Evolutionary conservation across 2,888 invertebrate genomes (phyloP).

Genomic region (Sacculina carcini): DNA sequence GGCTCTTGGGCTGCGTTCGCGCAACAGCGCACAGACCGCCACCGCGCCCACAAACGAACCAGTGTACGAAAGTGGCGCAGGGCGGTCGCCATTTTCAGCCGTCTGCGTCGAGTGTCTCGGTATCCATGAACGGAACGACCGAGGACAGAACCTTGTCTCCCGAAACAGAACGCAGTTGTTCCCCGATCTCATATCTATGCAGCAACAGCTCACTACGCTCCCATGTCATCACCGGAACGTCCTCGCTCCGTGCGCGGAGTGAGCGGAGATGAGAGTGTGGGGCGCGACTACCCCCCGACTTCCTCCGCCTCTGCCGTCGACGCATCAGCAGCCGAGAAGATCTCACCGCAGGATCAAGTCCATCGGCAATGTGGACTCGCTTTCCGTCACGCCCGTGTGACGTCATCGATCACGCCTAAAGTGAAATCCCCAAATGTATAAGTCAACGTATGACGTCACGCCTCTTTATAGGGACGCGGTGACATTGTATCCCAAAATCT

Average conservation of each 20-base stretch:
- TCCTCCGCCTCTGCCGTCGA: slow-evolving; percentile 20
- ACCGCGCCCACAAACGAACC: background rate
- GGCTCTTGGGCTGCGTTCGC: slow-evolving; percentile 31
- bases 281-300: slow-evolving; percentile 7
- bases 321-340: slow-evolving; percentile 21
- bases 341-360: slow-evolving; percentile 34
- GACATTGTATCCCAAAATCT: too few relatives aligned
- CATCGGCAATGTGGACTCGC: slow-evolving; percentile 43
- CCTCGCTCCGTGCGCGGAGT: background rate
- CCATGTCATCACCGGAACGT: background rate
- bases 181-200: background rate
- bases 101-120: background rate
- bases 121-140: background rate
- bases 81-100: background rate
- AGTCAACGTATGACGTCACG: too few relatives aligned
- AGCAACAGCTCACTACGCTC: slow-evolving; percentile 6
- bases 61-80: background rate
- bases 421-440: background rate
- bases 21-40: slow-evolving; percentile 7
- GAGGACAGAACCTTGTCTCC: background rate
- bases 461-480: too few relatives aligned
- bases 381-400: slow-evolving; percentile 23
- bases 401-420: background rate
- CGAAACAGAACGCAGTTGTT: background rate
- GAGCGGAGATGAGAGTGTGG: background rate